Percentiles rank a stretch among this genome's conserved stretches.
Conservation (phyloP, 1,140 invertebrate species). For the Cydia pomonella region DNA sequence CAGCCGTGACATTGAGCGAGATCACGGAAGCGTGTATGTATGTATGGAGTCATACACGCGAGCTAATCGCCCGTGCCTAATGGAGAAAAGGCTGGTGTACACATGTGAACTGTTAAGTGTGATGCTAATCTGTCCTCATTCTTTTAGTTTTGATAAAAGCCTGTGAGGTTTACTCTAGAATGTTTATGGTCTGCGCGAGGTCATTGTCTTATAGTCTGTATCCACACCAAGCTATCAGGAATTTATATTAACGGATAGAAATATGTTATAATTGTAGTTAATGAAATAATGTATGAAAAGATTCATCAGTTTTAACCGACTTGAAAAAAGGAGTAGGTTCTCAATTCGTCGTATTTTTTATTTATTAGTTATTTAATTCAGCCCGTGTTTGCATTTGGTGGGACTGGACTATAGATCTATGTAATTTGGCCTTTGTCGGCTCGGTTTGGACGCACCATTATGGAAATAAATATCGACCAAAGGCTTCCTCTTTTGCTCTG, state of each 20-base stretch:
- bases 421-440: too few relatives aligned
- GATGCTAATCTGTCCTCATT: background rate
- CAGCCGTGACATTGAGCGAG: slow-evolving; percentile 27
- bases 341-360: too few relatives aligned
- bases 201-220: background rate
- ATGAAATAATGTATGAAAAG: too few relatives aligned
- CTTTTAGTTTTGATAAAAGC: background rate
- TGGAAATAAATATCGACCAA: too few relatives aligned
- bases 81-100: slow-evolving; percentile 9
- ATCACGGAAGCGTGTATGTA: slow-evolving; percentile 28
- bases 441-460: too few relatives aligned
- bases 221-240: background rate
- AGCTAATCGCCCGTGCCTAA: slow-evolving; percentile 31
- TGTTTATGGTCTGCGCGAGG: background rate
- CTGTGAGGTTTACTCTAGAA: background rate
- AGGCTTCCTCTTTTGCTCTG: background rate
- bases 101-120: background rate
- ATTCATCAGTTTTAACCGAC: too few relatives aligned
- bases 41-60: slow-evolving; percentile 23
- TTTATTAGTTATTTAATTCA: too few relatives aligned
- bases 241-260: background rate
- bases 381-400: too few relatives aligned
- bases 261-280: too few relatives aligned
- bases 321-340: too few relatives aligned
- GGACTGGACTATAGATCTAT: too few relatives aligned